Evolutionary conservation across 2,888 invertebrate genomes (phyloP), one percentile per base, ranked within the genome.

Genomic region (Bembecia ichneumoniformis): DNA sequence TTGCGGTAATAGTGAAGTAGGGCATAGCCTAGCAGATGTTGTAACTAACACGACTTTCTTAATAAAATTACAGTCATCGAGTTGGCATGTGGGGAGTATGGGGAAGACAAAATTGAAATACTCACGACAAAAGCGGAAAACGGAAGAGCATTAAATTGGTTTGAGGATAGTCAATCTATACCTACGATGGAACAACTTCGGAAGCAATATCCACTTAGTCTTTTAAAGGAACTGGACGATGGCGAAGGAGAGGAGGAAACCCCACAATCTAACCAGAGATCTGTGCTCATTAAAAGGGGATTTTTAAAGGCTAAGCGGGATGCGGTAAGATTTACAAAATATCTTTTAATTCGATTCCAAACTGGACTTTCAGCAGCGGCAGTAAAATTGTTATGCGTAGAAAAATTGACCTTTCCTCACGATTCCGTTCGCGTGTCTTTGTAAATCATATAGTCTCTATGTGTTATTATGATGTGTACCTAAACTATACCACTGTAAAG

Each of bases 1-100:
- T n/a, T n/a, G n/a, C n/a, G n/a, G n/a, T n/a, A n/a, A n/a, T n/a
- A n/a, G n/a, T n/a, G n/a, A n/a, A n/a, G n/a, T n/a, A n/a, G n/a
- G n/a, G n/a, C n/a, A n/a, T n/a, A n/a, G n/a, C n/a, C n/a, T n/a
- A n/a, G n/a, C n/a, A n/a, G n/a, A n/a, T n/a, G n/a, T n/a, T n/a
- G n/a, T n/a, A n/a, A n/a, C n/a, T n/a, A n/a, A n/a, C n/a, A n/a
- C n/a, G n/a, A n/a, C n/a, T n/a, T n/a, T n/a, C n/a, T 40, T 40
- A 13, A 40, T 13, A 40, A n/a, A 49, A 50, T 77, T 82, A 1
- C 82, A 97, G 97, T 96, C 34, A 97, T 97, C 66, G 97, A 98
- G 83, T 79, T 98, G 60, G 96, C 97, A 0, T 95, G 96, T 59
- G 97, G 94, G 0, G 97, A 98, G 81, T 93, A 96, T 65, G 97